Conservation (phyloP, 2,797 vertebrate genomes). For the Vespertilio murinus region DNA sequence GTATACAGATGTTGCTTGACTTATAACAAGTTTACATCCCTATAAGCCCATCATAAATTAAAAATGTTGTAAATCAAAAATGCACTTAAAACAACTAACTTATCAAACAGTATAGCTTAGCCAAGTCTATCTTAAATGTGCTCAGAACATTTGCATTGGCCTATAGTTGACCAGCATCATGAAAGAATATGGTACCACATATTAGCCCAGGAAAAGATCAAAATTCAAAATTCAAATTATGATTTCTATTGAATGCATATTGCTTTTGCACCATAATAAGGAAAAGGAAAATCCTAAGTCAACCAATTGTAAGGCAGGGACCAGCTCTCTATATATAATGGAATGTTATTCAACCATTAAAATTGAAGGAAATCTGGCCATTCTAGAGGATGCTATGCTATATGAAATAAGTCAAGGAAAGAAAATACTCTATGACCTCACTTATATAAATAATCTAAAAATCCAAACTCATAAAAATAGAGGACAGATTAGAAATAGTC, state of each 20-base stretch:
- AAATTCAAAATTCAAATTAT: not conserved
- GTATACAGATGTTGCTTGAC: not conserved
- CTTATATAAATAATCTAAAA: not conserved
- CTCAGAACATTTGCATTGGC: not conserved
- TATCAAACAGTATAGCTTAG: not conserved
- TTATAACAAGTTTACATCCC: not conserved
- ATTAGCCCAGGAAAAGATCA: not conserved
- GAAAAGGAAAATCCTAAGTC: not conserved
- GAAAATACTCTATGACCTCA: not conserved
- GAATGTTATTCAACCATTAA: not conserved
- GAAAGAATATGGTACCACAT: not conserved
- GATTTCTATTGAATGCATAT: not conserved
- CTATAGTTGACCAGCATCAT: not conserved
- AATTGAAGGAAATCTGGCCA: not conserved
- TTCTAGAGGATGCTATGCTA: not conserved
- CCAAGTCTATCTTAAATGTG: not conserved
- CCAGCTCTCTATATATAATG: not conserved
- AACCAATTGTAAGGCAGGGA: not conserved
- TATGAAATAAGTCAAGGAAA: not conserved
- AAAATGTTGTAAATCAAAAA: not conserved
- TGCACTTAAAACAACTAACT: not conserved
- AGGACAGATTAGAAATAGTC: not conserved
- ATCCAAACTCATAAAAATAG: not conserved
- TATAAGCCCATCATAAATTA: not conserved
- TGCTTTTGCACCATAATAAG: not conserved